A percentile compares a stretch with the other conserved stretches of the same genome.
These are phyloP conservation scores for Caenorhabditis angaria DNA, from an alignment of 2,888 invertebrate genomes.

Conservation along the genomic window DNA sequence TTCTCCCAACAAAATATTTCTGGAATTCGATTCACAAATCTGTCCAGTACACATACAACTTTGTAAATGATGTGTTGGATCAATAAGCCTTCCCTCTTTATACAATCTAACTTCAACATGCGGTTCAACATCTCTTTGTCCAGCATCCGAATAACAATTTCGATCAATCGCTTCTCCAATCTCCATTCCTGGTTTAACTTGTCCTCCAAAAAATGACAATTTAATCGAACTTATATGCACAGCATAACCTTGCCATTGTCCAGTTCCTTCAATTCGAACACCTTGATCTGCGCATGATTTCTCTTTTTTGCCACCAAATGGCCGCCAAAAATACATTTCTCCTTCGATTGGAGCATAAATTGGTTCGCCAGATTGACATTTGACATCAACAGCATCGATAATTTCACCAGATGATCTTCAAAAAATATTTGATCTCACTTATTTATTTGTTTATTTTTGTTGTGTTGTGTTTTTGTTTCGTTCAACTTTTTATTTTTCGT, in stretches of 20 bases:
- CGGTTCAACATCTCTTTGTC: constrained; percentile 42
- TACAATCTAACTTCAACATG: constrained; percentile 49
- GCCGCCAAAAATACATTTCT: constrained; percentile 60
- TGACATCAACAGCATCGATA: constrained; percentile 55
- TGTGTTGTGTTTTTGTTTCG: background rate
- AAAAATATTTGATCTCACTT: constrained; percentile 4
- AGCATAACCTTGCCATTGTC: constrained; percentile 71
- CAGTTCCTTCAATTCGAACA: constrained; percentile 68
- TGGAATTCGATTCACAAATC: constrained; percentile 70
- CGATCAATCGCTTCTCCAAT: constrained; percentile 55
- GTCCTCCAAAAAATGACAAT: constrained; percentile 64
- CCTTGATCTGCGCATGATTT: constrained; percentile 69
- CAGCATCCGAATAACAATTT: constrained; percentile 37
- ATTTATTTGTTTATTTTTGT: background rate
- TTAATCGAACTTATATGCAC: constrained; percentile 67
- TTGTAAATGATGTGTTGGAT: constrained; percentile 69
- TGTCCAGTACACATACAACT: constrained; percentile 72
- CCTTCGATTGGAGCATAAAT: constrained; percentile 67
- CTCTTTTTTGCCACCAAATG: constrained; percentile 53
- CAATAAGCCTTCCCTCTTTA: constrained; percentile 64
- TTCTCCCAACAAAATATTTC: constrained; percentile 63
- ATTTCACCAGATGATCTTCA: constrained; percentile 55
- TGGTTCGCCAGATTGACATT: constrained; percentile 41
- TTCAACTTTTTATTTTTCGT: background rate
- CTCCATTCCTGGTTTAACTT: constrained; percentile 60